phyloP scores from a whole-genome alignment of 2,888 invertebrate species.

The Plagodis pulveraria region DNA sequence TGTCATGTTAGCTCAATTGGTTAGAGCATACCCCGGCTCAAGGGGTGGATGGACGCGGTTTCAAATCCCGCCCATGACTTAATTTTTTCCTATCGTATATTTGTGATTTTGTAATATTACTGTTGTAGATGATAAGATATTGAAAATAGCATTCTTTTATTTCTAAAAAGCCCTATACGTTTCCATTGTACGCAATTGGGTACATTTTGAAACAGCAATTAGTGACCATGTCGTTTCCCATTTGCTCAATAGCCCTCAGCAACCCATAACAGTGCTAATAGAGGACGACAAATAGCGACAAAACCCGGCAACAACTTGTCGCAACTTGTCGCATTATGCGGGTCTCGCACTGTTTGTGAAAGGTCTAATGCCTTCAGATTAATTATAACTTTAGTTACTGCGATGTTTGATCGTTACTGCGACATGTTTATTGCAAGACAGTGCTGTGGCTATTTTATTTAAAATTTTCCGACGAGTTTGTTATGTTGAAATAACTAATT shows the following conservation, averaged over 20 bases:
- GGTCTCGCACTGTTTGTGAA: constrained; percentile 52
- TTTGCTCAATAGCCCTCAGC: constrained; percentile 25
- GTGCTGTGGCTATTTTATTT: too few species aligned
- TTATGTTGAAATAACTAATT: too few species aligned
- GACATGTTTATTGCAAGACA: constrained; percentile 17
- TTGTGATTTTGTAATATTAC: too few species aligned
- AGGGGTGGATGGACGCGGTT: too few species aligned
- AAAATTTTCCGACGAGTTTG: too few species aligned
- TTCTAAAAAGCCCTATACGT: too few species aligned
- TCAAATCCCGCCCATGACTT: too few species aligned
- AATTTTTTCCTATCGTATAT: too few species aligned
- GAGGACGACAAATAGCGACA: constrained; percentile 43
- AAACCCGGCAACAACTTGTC: constrained; percentile 43
- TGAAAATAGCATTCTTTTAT: too few species aligned
- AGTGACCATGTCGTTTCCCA: constrained; percentile 22
- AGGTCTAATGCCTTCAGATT: constrained; percentile 44
- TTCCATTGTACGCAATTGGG: background rate
- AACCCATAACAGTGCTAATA: constrained; percentile 30
- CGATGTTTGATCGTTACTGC: constrained; percentile 28
- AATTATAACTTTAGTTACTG: constrained; percentile 27
- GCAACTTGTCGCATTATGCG: constrained; percentile 58
- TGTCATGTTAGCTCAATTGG: too few species aligned
- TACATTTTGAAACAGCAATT: constrained; percentile 16
- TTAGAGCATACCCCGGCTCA: too few species aligned
- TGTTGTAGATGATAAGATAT: too few species aligned